These are phyloP conservation scores for Metallyticus violacea DNA, from an alignment of 2,888 invertebrate genomes.

Conservation along the genomic window DNA sequence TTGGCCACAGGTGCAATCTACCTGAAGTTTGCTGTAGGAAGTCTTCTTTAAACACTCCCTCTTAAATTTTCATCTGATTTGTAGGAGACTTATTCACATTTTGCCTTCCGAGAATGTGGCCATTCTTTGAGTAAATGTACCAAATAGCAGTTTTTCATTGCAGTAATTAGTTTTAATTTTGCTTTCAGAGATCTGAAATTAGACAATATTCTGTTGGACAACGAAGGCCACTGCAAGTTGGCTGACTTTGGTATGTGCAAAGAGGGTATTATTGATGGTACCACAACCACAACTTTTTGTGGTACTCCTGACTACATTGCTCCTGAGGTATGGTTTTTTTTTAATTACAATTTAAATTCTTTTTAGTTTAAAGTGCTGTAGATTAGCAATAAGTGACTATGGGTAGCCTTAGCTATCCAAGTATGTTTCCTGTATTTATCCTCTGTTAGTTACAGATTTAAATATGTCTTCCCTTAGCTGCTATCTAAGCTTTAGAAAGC, in stretches of 20 bases:
- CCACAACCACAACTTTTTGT: conserved; percentile 94
- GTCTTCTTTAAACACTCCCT: too few relatives aligned
- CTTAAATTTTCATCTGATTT: too few relatives aligned
- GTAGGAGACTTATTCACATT: background rate
- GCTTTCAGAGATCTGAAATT: conserved; percentile 85
- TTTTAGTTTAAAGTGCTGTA: too few relatives aligned
- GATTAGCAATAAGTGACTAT: too few relatives aligned
- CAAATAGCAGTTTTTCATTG: background rate
- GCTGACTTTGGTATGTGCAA: conserved; percentile 99
- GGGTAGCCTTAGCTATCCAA: too few relatives aligned
- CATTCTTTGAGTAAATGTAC: background rate
- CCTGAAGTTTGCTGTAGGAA: too few relatives aligned
- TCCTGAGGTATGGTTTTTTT: conserved; percentile 72
- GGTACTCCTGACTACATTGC: conserved; percentile 99
- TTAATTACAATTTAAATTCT: too few relatives aligned
- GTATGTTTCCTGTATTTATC: too few relatives aligned
- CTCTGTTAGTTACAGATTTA: too few relatives aligned
- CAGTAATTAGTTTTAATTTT: background rate
- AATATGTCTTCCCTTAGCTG: too few relatives aligned
- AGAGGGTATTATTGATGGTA: conserved; percentile 87
- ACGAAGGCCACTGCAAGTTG: conserved; percentile 91
- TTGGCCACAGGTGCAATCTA: too few relatives aligned
- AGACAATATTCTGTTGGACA: conserved; percentile 96
- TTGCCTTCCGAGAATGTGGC: background rate
- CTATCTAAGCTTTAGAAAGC: too few relatives aligned